A percentile compares a stretch with the other conserved stretches of the same genome.
Evolutionary conservation across 2,113 vertebrate genomes (phyloP).

Genomic region (Cyanistes caeruleus): DNA sequence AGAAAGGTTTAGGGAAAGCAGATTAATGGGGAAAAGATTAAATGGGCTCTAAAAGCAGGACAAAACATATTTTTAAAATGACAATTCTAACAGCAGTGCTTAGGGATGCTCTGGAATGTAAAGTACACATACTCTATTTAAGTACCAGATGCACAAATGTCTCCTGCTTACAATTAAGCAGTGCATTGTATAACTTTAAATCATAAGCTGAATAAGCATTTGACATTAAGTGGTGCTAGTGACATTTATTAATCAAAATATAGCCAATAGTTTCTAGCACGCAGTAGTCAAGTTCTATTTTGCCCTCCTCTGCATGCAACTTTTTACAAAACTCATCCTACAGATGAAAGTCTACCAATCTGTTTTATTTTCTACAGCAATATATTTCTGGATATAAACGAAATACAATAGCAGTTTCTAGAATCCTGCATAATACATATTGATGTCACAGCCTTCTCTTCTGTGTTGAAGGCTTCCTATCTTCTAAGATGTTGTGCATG

Average conservation of each 20-base stretch:
- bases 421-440: neutral
- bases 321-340: neutral
- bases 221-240: slow-evolving; percentile 56
- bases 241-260: slow-evolving; percentile 62
- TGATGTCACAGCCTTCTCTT: neutral
- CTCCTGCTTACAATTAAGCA: slow-evolving; percentile 31
- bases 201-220: slow-evolving; percentile 46
- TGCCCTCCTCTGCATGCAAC: neutral
- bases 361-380: neutral
- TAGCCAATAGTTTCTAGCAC: neutral
- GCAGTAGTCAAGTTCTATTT: neutral
- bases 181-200: slow-evolving; percentile 14
- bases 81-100: slow-evolving; percentile 64
- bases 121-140: slow-evolving; percentile 58
- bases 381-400: neutral
- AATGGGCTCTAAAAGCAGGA: slow-evolving; percentile 76
- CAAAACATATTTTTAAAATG: slow-evolving; percentile 78
- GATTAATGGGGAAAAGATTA: slow-evolving; percentile 79
- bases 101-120: slow-evolving; percentile 53
- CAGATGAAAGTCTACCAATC: neutral
- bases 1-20: slow-evolving; percentile 81
- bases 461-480: neutral
- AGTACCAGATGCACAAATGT: slow-evolving; percentile 50
- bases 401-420: neutral
- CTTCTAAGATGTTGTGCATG: neutral